Percentiles rank a stretch among this genome's conserved stretches.
These are phyloP conservation scores for Tupaia chinensis DNA, from an alignment of 2,113 vertebrate genomes.

Conservation along the genomic window DNA sequence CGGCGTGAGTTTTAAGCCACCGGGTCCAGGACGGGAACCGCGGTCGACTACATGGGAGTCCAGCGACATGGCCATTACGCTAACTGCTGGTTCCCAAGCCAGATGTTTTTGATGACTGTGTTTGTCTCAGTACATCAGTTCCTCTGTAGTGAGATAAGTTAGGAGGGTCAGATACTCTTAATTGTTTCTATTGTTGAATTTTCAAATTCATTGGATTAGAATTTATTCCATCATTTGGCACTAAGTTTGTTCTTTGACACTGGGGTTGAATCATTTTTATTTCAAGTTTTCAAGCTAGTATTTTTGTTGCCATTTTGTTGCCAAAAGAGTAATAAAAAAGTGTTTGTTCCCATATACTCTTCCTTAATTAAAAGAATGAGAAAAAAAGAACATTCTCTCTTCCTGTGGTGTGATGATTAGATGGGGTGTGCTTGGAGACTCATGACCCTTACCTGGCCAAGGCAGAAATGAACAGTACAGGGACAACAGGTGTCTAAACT, in stretches of 20 bases:
- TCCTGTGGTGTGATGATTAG: neutral
- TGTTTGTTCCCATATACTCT: too few relatives aligned
- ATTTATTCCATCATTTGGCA: constrained; percentile 67
- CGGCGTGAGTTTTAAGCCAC: too few relatives aligned
- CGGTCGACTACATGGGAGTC: too few relatives aligned
- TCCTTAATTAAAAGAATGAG: too few relatives aligned
- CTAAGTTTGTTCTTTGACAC: constrained; percentile 52
- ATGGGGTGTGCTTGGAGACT: neutral
- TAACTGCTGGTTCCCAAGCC: neutral
- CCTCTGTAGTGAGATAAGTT: constrained; percentile 59
- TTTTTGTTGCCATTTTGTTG: constrained; percentile 79
- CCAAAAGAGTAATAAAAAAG: constrained; percentile 50
- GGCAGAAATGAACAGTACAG: neutral
- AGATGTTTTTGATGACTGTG: constrained; percentile 50
- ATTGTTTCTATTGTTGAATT: constrained; percentile 69
- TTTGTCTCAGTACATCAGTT: constrained; percentile 51
- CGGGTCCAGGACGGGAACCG: too few relatives aligned
- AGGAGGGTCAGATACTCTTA: neutral
- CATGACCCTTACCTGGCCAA: neutral
- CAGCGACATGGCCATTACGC: too few relatives aligned
- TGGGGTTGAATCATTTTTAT: constrained; percentile 78
- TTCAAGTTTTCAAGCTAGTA: constrained; percentile 70
- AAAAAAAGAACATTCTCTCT: neutral
- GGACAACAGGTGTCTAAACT: neutral
- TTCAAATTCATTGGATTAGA: constrained; percentile 63